A percentile compares a stretch with the other conserved stretches of the same genome.
Evolutionary conservation across 2,797 vertebrate genomes (phyloP).

Genomic region (Acipenser ruthenus): DNA sequence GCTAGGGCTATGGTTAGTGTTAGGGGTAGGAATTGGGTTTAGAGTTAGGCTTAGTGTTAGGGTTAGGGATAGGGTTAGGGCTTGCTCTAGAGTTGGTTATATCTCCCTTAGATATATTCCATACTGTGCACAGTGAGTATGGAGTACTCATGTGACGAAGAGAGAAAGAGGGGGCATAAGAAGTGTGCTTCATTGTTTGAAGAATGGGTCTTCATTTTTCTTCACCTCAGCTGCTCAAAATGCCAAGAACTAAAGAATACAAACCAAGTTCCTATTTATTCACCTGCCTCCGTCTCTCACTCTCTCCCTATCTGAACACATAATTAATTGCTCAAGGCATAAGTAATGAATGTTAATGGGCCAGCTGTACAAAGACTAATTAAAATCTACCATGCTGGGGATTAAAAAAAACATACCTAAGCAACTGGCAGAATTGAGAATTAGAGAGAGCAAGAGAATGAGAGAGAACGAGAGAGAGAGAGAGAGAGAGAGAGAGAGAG

Average conservation of each 20-base stretch:
- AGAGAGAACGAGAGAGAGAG: conserved; percentile 23
- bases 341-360: conserved; percentile 83
- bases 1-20: too few relatives aligned
- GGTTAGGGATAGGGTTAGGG: too few relatives aligned
- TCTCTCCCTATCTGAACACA: conserved; percentile 65
- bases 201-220: not conserved
- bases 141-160: not conserved
- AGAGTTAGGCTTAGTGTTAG: too few relatives aligned
- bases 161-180: not conserved
- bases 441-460: conserved; percentile 49
- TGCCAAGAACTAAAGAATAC: not conserved
- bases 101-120: too few relatives aligned
- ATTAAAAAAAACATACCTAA: conserved; percentile 64
- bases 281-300: conserved; percentile 64
- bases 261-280: conserved; percentile 30
- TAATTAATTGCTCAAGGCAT: conserved; percentile 79
- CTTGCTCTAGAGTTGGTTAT: too few relatives aligned
- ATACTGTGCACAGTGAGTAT: too few relatives aligned
- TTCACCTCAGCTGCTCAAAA: not conserved
- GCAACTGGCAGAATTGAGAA: conserved; percentile 59
- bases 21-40: too few relatives aligned
- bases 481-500: not conserved
- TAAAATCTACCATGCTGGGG: conserved; percentile 82
- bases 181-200: not conserved
- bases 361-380: conserved; percentile 84